Evolutionary conservation across 1,140 invertebrate genomes (phyloP), one percentile per base, ranked within the genome.

Genomic region (Anastrepha ludens): DNA sequence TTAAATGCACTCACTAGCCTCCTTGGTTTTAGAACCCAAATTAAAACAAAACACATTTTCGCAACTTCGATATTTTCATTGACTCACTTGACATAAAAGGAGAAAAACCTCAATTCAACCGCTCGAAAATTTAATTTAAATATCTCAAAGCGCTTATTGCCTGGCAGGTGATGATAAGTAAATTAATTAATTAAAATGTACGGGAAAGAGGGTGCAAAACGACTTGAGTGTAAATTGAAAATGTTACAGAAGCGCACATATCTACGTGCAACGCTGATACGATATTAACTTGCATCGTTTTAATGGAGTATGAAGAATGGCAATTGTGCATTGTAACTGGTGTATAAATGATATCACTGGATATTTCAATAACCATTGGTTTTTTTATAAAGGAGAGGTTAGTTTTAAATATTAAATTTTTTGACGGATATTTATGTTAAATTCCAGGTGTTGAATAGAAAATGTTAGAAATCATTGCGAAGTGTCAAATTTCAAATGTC

Each of bases 151-250:
- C 4, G 67, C 15, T 44, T 74, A 74, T 17, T 44, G 67, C 67
- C 67, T 39, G 29, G 39, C 39, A 74, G 67, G 67, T 74, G 67
- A 41, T 74, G 67, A 74, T 74, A 47, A 74, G 39, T 74, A 47
- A 74, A 74, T 74, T 44, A 74, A 74, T 74, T 74, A 74, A 74
- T 74, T 74, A 74, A 74, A 74, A 74, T 74, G 41, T 47, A 44
- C 17, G 7, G 0, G 41, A 15, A 74, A 44, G 50, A 74, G 67
- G 11, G 50, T 55, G 11, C 3, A 29, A 29, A 20, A 29, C 62
- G 20, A 13, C 29, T 67, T 67, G 29, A 20, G 20, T 13, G 65
- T 11, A 39, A 67, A 67, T 67, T 67, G 65, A 67, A 67, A 67
- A 67, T 67, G 65, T 29, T 39, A 67, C 9, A 29, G 29, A 9